These are phyloP conservation scores for Phrixothrix hirtus DNA, from an alignment of 2,888 invertebrate species.

Conservation along the genomic window DNA sequence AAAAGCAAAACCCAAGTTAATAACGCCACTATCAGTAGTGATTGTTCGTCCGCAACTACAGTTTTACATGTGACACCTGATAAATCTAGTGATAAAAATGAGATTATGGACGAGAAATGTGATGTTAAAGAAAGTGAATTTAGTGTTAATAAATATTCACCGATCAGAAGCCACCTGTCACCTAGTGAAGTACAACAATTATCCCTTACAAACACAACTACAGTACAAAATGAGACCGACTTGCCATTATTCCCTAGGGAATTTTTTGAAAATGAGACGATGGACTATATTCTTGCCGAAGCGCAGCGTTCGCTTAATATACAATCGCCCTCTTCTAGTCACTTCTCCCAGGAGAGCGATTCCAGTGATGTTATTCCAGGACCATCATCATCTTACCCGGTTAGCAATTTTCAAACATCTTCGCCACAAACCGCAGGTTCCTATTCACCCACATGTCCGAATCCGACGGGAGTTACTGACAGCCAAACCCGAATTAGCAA, in stretches of 20 bases:
- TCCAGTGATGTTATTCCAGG: conserved; percentile 40
- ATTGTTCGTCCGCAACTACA: conserved; percentile 5
- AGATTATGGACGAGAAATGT: conserved; percentile 34
- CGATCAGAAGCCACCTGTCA: conserved; percentile 29
- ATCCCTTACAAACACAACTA: not conserved
- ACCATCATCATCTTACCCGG: conserved; percentile 17
- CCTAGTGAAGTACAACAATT: conserved; percentile 22
- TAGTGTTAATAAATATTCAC: conserved; percentile 8
- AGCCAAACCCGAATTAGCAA: conserved; percentile 5
- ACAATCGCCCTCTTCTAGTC: conserved; percentile 43
- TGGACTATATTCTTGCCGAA: conserved; percentile 47
- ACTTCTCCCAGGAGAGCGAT: conserved; percentile 37
- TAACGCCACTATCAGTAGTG: conserved; percentile 18
- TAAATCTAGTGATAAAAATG: conserved; percentile 31
- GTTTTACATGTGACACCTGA: conserved; percentile 7
- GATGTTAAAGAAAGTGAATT: conserved; percentile 22
- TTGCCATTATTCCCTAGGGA: conserved; percentile 27
- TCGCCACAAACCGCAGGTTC: conserved; percentile 22
- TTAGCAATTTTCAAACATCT: conserved; percentile 12
- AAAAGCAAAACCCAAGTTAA: conserved; percentile 26
- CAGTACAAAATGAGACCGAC: conserved; percentile 35
- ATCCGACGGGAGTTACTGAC: conserved; percentile 16
- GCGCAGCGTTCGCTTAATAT: conserved; percentile 44
- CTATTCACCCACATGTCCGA: conserved; percentile 20
- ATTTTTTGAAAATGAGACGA: conserved; percentile 39